Evolutionary conservation across 2,797 vertebrate genomes (phyloP).

Genomic region (Trachops cirrhosus): DNA sequence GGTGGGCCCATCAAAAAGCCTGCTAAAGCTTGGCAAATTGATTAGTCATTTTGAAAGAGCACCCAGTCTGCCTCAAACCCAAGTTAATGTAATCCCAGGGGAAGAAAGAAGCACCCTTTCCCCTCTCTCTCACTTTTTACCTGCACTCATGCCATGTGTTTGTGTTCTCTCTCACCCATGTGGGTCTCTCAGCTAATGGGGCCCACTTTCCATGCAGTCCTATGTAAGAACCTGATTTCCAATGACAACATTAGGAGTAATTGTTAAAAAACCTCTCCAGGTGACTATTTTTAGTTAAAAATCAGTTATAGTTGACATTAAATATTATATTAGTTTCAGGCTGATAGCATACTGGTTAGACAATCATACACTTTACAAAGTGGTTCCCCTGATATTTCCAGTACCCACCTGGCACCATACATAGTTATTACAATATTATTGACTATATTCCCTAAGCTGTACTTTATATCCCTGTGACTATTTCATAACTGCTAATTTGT

Average conservation of each 20-base stretch:
- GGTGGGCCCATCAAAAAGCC: neutral
- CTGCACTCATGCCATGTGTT: neutral
- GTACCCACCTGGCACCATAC: neutral
- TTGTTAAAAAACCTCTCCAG: neutral
- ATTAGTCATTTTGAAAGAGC: neutral
- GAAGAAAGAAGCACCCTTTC: neutral
- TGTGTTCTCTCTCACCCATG: neutral
- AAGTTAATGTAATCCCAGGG: neutral
- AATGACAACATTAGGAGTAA: neutral
- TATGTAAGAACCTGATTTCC: neutral
- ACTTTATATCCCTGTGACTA: neutral
- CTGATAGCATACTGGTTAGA: neutral
- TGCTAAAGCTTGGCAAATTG: neutral
- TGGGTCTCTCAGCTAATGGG: neutral
- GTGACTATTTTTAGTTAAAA: neutral
- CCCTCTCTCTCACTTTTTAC: neutral
- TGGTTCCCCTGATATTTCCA: neutral
- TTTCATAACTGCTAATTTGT: neutral
- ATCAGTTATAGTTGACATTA: neutral
- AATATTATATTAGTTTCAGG: neutral
- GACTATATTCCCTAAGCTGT: neutral
- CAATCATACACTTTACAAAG: neutral
- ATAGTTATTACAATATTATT: neutral
- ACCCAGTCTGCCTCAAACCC: neutral
- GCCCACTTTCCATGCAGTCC: neutral